phyloP scores from a whole-genome alignment of 2,113 vertebrate species.

The Todiramphus chloris region DNA sequence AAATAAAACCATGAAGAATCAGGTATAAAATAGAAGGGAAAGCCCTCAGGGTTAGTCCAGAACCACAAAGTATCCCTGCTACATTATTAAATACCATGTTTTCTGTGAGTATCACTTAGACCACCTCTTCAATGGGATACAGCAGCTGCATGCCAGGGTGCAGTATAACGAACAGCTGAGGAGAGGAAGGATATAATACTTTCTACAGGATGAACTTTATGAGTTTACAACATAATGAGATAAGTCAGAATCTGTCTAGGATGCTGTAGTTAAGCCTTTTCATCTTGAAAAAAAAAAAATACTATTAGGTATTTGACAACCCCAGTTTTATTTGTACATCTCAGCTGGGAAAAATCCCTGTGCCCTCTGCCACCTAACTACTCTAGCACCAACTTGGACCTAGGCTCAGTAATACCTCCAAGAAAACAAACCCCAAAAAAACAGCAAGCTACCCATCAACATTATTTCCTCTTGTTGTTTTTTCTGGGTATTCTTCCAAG shows the following conservation, averaged over 20 bases:
- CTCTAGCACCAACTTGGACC: not conserved
- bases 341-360: not conserved
- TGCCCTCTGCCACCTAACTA: not conserved
- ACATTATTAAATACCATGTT: not conserved
- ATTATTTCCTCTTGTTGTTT: not conserved
- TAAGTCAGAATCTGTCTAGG: not conserved
- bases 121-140: not conserved
- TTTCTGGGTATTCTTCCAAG: not conserved
- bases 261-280: not conserved
- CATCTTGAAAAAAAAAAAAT: not conserved
- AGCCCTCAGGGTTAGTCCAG: not conserved
- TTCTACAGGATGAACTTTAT: conserved; percentile 27
- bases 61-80: not conserved
- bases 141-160: not conserved
- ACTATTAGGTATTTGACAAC: not conserved
- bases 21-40: conserved; percentile 1
- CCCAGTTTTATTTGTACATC: not conserved
- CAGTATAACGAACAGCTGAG: conserved; percentile 3
- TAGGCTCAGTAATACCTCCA: not conserved
- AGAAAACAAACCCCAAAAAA: not conserved
- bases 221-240: not conserved
- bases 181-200: conserved; percentile 18
- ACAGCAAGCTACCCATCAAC: not conserved
- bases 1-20: not conserved
- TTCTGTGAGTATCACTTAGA: not conserved